Base-by-base conservation (phyloP, 2,797 vertebrate genomes). In the Tapera naevia region DNA sequence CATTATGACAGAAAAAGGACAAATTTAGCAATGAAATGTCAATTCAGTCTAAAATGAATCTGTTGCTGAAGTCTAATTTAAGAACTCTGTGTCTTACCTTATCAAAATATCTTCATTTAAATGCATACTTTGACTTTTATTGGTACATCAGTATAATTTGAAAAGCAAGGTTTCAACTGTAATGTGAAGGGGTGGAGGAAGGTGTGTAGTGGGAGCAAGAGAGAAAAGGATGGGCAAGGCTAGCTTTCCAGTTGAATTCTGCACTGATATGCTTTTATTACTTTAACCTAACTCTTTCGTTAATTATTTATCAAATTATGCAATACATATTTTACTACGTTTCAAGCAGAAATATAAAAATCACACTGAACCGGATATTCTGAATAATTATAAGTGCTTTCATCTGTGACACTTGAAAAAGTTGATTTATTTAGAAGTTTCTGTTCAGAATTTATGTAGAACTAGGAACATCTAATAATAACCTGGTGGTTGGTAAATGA, bases 291-390 rank as follows among this genome's bases (percentile, higher is more conserved):
- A 57, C 23, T 91, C 76, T 81, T 81, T 64, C 8, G 16, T 95
- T 82, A 94, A 93, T 94, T 92, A 92, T 92, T 91, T 25, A 92
- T 94, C 78, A 94, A 91, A 92, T 92, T 94, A 94, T 57, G n/a
- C 43, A 72, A 79, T 82, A 41, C 33, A 60, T 70, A 45, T 93
- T 94, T 93, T 75, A 89, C 17, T 66, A 41, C 83, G 65, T 73
- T 93, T 83, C 61, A 80, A 87, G 66, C 61, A 93, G 72, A 94
- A 94, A 43, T 72, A 27, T 96, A 22, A 65, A 89, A 93, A 93
- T 80, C 66, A 57, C 65, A 33, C 69, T 94, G 93, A 95, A 89
- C 35, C 10, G 65, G 54, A 73, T 92, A 69, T 92, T 89, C 43
- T 69, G 86, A 86, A 81, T 81, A 88, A 81, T 89, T 95, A 39